Base-by-base conservation (phyloP, 1,140 invertebrate genomes). In the Cherax destructor region DNA sequence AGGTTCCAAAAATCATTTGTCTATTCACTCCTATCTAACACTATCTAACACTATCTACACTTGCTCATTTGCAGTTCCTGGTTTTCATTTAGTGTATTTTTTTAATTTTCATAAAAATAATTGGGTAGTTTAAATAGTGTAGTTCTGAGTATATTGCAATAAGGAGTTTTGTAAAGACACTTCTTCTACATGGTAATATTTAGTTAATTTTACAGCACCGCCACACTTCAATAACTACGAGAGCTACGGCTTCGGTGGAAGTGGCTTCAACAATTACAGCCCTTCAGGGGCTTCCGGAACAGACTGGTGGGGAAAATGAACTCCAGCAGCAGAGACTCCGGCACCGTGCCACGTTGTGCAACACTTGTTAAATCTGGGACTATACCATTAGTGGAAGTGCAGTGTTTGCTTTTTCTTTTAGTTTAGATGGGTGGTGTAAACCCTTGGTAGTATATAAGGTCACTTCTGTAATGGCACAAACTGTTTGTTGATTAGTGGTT, bases 241-340 rank as follows among this genome's bases (percentile, higher is more conserved):
- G 41, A 69, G 88, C 6, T 89, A 90, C 72, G 61, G 89, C n/a
- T 92, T 86, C 79, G 86, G 92, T 47, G 80, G 92, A 47, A 76
- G 91, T 52, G 69, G 80, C 41, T 85, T 80, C 80, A 92, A 92
- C 86, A 93, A 52, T 80, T 93, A 91, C 87, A 93, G 86, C 85
- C 65, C 78, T 56, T 91, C 92, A 16, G 88, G 84, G 50, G 85
- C 91, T 10, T 93, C 92, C 0, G 91, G 91, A 56, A 93, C 91
- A 9, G 92, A 93, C 77, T 93, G 92, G 92, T 93, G 92, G 92
- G 88, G 91, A 78, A 86, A 92, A 50, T 91, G 90, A 91, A 78
- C 78, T 30, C 52, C 49, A 49, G 81, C 56, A 61, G 65, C 52
- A 47, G 78, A 50, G 77, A 50, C 49, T 74, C 49, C 85, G 24